A percentile compares a stretch with the other conserved stretches of the same genome.
Evolutionary conservation across 2,797 vertebrate species (phyloP).

Genomic region (Crax fasciolata): DNA sequence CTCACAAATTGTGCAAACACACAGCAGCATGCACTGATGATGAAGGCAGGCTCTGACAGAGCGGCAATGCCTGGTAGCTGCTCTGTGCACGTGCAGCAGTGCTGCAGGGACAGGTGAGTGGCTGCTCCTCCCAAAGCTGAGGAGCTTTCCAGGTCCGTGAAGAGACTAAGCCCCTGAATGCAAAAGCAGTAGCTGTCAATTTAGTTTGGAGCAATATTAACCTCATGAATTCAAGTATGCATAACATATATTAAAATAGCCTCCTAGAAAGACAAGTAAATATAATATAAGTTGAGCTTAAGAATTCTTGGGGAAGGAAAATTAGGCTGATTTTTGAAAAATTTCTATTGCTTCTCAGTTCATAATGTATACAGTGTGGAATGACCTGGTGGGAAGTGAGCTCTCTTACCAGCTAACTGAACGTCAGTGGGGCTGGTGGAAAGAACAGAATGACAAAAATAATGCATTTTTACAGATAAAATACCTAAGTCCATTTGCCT

Average conservation of each 20-base stretch:
- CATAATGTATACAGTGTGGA: neutral
- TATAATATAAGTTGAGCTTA: neutral
- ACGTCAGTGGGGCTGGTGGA: neutral
- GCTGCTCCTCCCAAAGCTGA: neutral
- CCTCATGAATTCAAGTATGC: fast-evolving
- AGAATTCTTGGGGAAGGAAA: neutral
- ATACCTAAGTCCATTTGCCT: neutral
- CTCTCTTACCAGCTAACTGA: neutral
- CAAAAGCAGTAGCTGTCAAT: neutral
- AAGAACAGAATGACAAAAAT: neutral
- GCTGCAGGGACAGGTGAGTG: neutral
- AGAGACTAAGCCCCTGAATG: neutral
- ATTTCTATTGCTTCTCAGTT: neutral
- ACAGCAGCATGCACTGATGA: neutral
- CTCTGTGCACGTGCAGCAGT: neutral
- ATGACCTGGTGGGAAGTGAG: neutral
- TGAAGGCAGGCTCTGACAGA: neutral
- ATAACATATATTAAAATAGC: neutral
- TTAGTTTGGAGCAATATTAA: neutral
- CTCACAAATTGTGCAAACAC: neutral
- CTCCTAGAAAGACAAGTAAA: neutral
- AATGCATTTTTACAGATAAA: neutral
- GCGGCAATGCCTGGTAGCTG: neutral
- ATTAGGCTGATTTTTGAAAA: neutral
- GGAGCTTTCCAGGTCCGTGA: neutral